These are phyloP conservation scores for Drosophila putrida DNA, from an alignment of 2,888 invertebrate species.

Conservation along the genomic window DNA sequence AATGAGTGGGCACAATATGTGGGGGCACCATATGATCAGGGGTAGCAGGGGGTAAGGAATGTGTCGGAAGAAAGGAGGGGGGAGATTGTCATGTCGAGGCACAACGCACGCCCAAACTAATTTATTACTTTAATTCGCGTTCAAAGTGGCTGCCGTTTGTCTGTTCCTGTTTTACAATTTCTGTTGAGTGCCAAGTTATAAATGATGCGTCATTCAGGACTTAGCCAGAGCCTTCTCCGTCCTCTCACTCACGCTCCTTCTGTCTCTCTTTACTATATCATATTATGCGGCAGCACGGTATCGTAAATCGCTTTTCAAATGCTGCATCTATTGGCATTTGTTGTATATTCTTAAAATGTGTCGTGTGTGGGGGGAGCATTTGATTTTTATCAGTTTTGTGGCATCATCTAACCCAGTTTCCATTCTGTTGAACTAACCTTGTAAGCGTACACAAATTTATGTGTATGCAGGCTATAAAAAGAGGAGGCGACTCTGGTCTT, in stretches of 20 bases:
- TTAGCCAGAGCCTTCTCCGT: slow-evolving; percentile 16
- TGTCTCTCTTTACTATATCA: slow-evolving; percentile 49
- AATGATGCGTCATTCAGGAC: slow-evolving; percentile 69
- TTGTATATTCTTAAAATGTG: slow-evolving; percentile 9
- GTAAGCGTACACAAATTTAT: slow-evolving; percentile 70
- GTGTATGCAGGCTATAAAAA: slow-evolving; percentile 47
- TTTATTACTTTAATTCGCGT: slow-evolving; percentile 74
- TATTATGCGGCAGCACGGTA: slow-evolving; percentile 74
- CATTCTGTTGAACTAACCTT: slow-evolving; percentile 67
- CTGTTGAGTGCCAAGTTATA: slow-evolving; percentile 71
- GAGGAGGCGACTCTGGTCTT: slow-evolving; percentile 12
- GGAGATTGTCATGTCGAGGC: slow-evolving; percentile 47
- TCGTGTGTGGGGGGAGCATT: slow-evolving; percentile 23
- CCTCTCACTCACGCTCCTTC: not conserved
- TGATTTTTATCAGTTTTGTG: slow-evolving; percentile 64
- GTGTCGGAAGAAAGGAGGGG: not conserved
- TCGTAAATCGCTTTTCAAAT: slow-evolving; percentile 76
- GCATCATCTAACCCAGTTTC: slow-evolving; percentile 65
- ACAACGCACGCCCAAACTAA: slow-evolving; percentile 60
- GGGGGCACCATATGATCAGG: slow-evolving; percentile 30
- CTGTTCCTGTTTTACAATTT: slow-evolving; percentile 72
- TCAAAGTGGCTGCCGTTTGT: slow-evolving; percentile 73
- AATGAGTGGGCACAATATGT: slow-evolving; percentile 66
- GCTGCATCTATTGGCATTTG: slow-evolving; percentile 69
- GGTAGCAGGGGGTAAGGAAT: not conserved